Base-by-base conservation (phyloP, 2,113 vertebrate genomes). In the Vireo altiloquus region DNA sequence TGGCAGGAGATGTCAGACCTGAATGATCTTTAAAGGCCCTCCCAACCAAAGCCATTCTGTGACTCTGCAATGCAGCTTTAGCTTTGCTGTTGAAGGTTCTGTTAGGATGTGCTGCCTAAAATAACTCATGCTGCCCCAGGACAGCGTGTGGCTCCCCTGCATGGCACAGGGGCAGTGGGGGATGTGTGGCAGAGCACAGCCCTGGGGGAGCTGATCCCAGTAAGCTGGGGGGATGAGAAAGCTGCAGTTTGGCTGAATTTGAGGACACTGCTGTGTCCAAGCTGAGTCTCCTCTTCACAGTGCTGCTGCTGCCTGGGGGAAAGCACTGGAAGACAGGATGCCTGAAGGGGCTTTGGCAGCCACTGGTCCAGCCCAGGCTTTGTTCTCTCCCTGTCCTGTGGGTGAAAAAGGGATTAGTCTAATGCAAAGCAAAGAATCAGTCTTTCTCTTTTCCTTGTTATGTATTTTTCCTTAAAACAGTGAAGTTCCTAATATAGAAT, bases 401-500 rank as follows among this genome's bases (percentile, higher is more conserved):
- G 65, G 66, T 0, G 0, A 68, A 54, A 52, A 13, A 79, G 57
- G 40, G 37, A 33, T 72, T 74, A 65, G 19, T 72, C 35, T 68
- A 64, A 75, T 82, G 61, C 40, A 90, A 64, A 82, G 75, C 47
- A 57, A 83, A 71, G 68, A 54, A 59, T 83, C 16, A 0, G 23
- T 49, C 56, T 63, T 89, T n/a, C 79, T 94, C 25, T 75, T 78
- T 80, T 64, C 40, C 61, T 72, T 80, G 54, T 39, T 63, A 40
- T 59, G 69, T 40, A 23, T 94, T 94, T 96, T 93, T 61, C 63
- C 71, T 88, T 87, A 72, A 93, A 39, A 68, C 92, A 80, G 65
- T 74, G 42, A 78, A 82, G 54, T 66, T 74, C 63, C 76, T 84
- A 89, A 82, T 76, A 50, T 21, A 84, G 70, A 93, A 70, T 80